Conservation (phyloP, 2,113 vertebrate species). For the Tautogolabrus adspersus region DNA sequence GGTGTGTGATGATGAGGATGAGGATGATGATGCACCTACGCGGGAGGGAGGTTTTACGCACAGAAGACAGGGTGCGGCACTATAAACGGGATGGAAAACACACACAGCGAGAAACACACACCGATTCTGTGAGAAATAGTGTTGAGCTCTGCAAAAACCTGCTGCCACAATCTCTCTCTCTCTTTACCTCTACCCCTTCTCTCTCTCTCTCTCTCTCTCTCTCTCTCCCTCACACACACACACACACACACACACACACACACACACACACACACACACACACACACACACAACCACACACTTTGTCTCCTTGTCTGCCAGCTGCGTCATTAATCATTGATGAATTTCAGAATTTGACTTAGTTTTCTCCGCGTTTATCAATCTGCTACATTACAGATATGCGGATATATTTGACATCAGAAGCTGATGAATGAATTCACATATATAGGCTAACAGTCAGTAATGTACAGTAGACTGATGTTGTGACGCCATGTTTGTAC, state of each 20-base stretch:
- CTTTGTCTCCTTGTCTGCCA: not conserved
- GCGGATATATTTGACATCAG: not conserved
- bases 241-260: not conserved
- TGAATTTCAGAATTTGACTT: not conserved
- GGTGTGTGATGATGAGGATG: constrained; percentile 29
- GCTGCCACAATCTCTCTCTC: constrained; percentile 10
- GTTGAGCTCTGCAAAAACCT: constrained; percentile 75
- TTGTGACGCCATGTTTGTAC: not conserved
- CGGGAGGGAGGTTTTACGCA: constrained; percentile 58
- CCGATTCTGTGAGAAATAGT: constrained; percentile 46
- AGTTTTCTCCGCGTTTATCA: not conserved
- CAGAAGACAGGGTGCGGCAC: constrained; percentile 77
- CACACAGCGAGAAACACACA: constrained; percentile 30
- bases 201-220: not conserved
- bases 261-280: not conserved
- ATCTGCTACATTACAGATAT: not conserved
- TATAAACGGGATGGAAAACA: constrained; percentile 43
- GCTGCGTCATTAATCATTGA: constrained; percentile 11
- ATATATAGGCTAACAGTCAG: not conserved
- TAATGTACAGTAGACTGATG: not conserved
- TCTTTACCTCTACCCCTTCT: constrained; percentile 10
- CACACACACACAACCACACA: not conserved
- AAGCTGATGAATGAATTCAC: constrained; percentile 3
- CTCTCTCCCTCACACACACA: constrained; percentile 6
- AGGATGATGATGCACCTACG: constrained; percentile 37